These are phyloP conservation scores for Gopherus evgoodei DNA, from an alignment of 2,113 vertebrate genomes.

Conservation along the genomic window DNA sequence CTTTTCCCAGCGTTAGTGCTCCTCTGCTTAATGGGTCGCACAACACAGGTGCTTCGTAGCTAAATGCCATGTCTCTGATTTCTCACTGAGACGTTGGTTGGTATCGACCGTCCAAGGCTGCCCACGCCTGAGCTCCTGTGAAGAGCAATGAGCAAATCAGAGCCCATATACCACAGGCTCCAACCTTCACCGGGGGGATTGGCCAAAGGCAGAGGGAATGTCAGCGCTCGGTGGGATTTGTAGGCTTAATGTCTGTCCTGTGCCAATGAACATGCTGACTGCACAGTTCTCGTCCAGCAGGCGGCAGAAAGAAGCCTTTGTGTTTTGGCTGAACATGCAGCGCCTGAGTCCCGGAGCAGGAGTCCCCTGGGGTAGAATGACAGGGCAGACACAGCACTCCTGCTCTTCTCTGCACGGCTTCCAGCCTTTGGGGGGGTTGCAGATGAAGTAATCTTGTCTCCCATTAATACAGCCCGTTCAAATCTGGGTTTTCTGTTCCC, in stretches of 20 bases:
- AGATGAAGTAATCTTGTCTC: too few species aligned
- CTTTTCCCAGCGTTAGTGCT: background rate
- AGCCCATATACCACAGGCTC: background rate
- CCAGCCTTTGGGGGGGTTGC: too few species aligned
- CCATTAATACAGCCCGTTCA: too few species aligned
- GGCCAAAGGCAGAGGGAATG: background rate
- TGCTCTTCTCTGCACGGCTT: too few species aligned
- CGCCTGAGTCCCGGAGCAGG: too few species aligned
- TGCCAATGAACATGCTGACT: too few species aligned
- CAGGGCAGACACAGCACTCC: too few species aligned
- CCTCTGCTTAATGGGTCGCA: too few species aligned
- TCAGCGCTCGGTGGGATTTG: background rate
- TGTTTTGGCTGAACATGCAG: too few species aligned
- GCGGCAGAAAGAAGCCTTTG: background rate
- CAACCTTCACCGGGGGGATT: background rate
- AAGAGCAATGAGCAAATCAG: background rate
- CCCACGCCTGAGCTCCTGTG: background rate
- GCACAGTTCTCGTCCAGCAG: background rate
- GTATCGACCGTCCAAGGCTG: background rate
- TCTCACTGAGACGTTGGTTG: background rate
- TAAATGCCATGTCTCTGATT: background rate
- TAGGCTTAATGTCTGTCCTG: background rate
- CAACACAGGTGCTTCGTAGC: background rate
- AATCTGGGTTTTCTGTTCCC: too few species aligned
- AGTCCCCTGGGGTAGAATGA: too few species aligned